phyloP scores from a whole-genome alignment of 2,113 vertebrate species.

The Saccopteryx bilineata region DNA sequence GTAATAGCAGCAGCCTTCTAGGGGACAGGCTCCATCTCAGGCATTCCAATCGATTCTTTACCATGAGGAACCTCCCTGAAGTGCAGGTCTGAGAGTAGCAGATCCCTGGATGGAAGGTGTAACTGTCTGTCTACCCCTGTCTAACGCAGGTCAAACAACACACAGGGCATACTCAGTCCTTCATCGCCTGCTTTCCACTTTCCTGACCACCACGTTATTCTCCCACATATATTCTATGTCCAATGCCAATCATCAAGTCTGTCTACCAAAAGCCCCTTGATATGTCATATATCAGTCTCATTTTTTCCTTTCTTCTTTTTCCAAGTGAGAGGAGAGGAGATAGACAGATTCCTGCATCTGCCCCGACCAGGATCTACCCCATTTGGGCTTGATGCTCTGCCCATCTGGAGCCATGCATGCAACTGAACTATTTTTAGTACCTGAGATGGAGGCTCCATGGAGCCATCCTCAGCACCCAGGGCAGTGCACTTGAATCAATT shows the following conservation, averaged over 20 bases:
- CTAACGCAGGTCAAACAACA: not conserved
- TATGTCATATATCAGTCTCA: not conserved
- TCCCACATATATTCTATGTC: not conserved
- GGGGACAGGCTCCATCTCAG: not conserved
- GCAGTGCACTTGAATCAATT: no score
- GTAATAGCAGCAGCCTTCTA: not conserved
- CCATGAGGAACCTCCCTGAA: not conserved
- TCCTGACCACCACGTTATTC: not conserved
- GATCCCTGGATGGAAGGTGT: not conserved
- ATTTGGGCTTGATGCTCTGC: no score
- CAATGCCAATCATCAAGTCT: not conserved
- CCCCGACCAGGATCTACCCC: no score
- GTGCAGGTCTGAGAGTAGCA: not conserved
- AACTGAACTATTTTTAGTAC: no score
- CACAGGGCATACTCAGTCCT: not conserved
- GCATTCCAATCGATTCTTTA: not conserved
- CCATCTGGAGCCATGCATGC: no score
- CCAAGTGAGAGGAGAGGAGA: no score
- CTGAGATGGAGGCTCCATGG: no score
- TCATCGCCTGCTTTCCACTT: not conserved
- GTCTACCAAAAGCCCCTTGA: not conserved
- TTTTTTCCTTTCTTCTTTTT: not conserved
- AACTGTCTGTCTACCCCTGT: not conserved
- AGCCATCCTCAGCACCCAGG: no score
- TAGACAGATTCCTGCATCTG: no score